Conservation (phyloP, 1,140 invertebrate genomes). For the Sarcophaga peregrina region DNA sequence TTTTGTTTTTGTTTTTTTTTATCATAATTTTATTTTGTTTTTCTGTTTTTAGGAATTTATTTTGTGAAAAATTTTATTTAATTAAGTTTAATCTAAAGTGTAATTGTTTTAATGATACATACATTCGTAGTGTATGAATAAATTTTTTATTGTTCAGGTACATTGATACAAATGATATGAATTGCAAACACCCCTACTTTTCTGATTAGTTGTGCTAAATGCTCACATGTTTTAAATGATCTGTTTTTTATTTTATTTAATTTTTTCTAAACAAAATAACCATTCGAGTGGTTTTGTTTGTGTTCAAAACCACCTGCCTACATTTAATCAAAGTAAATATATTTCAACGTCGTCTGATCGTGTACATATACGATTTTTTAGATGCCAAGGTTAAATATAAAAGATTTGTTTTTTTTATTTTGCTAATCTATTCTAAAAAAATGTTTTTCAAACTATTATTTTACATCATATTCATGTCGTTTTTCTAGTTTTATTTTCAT, state of each 20-base stretch:
- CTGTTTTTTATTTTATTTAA: neutral
- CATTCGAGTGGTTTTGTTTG: neutral
- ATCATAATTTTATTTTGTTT: too few species aligned
- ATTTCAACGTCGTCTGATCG: neutral
- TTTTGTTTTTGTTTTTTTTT: too few species aligned
- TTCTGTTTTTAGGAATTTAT: too few species aligned
- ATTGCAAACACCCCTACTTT: neutral
- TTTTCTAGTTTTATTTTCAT: neutral
- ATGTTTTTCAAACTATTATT: neutral
- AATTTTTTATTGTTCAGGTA: too few species aligned
- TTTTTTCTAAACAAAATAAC: neutral
- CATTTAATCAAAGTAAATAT: conserved; percentile 11
- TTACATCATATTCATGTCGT: neutral
- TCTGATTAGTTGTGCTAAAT: neutral
- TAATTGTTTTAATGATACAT: too few species aligned
- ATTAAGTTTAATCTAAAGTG: too few species aligned
- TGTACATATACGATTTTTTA: neutral
- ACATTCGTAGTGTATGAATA: too few species aligned
- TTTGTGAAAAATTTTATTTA: too few species aligned
- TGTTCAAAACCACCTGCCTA: conserved; percentile 1
- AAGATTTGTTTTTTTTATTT: neutral
- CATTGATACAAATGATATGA: neutral
- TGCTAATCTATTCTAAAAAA: neutral
- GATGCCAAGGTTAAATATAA: conserved; percentile 3
- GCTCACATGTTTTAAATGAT: neutral